Evolutionary conservation across 1,140 invertebrate genomes (phyloP).

Genomic region (Muscidifurax raptorellus): DNA sequence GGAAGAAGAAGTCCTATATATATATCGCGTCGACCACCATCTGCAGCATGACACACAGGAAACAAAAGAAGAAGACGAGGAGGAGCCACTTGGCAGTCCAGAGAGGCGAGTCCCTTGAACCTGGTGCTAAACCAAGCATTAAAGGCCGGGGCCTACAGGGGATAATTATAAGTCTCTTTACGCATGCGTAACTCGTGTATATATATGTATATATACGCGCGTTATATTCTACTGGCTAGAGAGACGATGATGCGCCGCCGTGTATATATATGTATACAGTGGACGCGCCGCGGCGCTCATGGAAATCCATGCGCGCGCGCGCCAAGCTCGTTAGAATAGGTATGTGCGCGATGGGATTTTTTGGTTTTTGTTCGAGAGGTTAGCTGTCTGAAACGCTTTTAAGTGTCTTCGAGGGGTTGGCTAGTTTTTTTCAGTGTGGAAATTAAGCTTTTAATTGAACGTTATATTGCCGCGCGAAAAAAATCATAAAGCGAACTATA

Average conservation of each 20-base stretch:
- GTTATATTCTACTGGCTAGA: neutral
- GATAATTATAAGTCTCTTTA: constrained; percentile 61
- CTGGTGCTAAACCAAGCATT: constrained; percentile 63
- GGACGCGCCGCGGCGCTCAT: neutral
- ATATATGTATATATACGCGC: neutral
- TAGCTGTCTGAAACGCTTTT: neutral
- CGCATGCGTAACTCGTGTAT: constrained; percentile 55
- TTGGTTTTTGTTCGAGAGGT: too few relatives aligned
- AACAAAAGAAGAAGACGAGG: constrained; percentile 56
- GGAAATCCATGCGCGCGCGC: constrained; percentile 5
- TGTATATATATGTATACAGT: neutral
- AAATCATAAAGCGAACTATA: too few relatives aligned
- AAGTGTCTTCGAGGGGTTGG: too few relatives aligned
- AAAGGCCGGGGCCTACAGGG: constrained; percentile 44
- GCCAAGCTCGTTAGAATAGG: neutral
- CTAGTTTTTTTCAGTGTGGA: neutral
- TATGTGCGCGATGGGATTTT: neutral
- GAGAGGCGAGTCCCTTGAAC: constrained; percentile 62
- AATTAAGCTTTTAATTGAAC: too few relatives aligned
- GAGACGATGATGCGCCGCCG: constrained; percentile 14
- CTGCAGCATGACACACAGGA: constrained; percentile 48
- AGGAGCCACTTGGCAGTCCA: constrained; percentile 20
- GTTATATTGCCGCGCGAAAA: neutral
- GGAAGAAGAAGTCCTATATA: constrained; percentile 51
- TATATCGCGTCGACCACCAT: constrained; percentile 42